These are phyloP conservation scores for Habrosyne pyritoides DNA, from an alignment of 2,888 invertebrate genomes.

Conservation along the genomic window DNA sequence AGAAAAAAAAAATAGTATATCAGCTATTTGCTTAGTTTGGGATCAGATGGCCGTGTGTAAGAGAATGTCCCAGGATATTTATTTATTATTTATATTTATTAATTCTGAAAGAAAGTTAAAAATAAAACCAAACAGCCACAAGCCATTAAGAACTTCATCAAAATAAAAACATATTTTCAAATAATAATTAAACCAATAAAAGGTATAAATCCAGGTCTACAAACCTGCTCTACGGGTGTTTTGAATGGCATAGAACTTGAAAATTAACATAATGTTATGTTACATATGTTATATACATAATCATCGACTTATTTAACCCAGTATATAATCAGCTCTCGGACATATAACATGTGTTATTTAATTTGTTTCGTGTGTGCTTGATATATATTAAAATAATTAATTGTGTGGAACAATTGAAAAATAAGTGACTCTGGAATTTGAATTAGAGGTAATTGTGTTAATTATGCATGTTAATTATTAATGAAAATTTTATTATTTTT, in stretches of 20 bases:
- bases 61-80: too few relatives aligned
- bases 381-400: constrained; percentile 5
- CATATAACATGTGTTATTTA: constrained; percentile 23
- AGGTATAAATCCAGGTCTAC: constrained; percentile 21
- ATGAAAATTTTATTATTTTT: too few relatives aligned
- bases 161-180: too few relatives aligned
- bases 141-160: not conserved
- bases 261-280: constrained; percentile 67
- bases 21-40: too few relatives aligned
- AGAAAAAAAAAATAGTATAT: too few relatives aligned
- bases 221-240: constrained; percentile 56
- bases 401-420: not conserved
- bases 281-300: constrained; percentile 54
- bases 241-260: constrained; percentile 74
- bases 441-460: not conserved
- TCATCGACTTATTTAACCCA: constrained; percentile 48
- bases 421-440: not conserved
- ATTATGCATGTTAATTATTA: too few relatives aligned
- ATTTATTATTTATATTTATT: too few relatives aligned
- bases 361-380: constrained; percentile 7
- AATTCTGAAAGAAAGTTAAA: too few relatives aligned
- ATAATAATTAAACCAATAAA: not conserved
- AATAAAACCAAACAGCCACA: not conserved
- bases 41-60: too few relatives aligned
- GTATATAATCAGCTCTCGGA: constrained; percentile 42